Evolutionary conservation across 2,888 invertebrate species (phyloP), one percentile per base, ranked within the genome.

Genomic region (Mamestra brassicae): DNA sequence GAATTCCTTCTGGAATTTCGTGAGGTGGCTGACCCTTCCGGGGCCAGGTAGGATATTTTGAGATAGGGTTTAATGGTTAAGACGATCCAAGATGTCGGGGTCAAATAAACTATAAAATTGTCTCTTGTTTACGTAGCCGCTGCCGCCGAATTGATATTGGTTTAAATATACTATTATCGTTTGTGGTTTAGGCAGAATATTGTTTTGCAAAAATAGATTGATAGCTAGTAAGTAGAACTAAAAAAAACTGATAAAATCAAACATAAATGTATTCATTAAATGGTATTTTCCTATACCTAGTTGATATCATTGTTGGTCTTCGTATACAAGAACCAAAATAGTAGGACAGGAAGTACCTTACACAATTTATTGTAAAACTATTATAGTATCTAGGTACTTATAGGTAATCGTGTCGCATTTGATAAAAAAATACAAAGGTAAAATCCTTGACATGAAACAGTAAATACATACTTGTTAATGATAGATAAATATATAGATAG

Each of bases 261-360:
- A 57, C 10, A n/a, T 11, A 38, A 13, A 13, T 0, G 13, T 13
- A 15, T 64, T 4, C 1, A 47, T 57, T 13, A 13, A 47, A 45
- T 76, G 52, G 26, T 76, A 61, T 69, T 52, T 75, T 75, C 47
- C 15, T 47, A 17, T 45, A 42, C 36, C 11, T 15, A 74, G 7
- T 42, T 15, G 17, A 47, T 62, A 47, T 63, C 36, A 62, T 26
- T 50, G 17, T 58, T 52, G 45, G 38, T 60, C 34, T 74, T 34
- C 38, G 0, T 58, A 8, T 17, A 11, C 15, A 57, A 55, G 34
- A 64, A 42, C 11, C 2, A 50, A 17, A 52, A 52, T 3, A 42
- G 26, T 42, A 17, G n/a, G 38, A 11, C n/a, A 54, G 17, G 34
- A 38, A 6, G 0, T 52, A 42, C 8, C n/a, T 34, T n/a, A n/a